Evolutionary conservation across 2,797 vertebrate genomes (phyloP).

Genomic region (Poecilia wingei): DNA sequence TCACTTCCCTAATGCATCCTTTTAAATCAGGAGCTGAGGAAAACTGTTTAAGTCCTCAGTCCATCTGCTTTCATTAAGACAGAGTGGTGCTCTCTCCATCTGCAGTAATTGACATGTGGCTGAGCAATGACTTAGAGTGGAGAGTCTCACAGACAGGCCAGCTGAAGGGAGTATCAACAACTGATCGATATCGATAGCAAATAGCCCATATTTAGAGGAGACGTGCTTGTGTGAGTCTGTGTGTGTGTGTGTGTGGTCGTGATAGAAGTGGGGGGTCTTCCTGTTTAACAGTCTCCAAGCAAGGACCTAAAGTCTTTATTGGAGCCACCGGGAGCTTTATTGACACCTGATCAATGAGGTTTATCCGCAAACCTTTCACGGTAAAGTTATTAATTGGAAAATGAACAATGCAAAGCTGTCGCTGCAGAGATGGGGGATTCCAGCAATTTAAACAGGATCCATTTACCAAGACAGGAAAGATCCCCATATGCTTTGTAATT

Average conservation of each 20-base stretch:
- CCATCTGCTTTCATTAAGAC: constrained; percentile 74
- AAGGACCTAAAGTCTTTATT: constrained; percentile 47
- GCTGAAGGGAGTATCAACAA: constrained; percentile 77
- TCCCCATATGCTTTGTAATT: constrained; percentile 46
- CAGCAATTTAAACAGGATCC: constrained; percentile 56
- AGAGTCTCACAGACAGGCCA: constrained; percentile 62
- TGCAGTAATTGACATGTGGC: constrained; percentile 77
- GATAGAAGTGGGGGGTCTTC: constrained; percentile 22
- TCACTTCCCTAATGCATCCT: constrained; percentile 16
- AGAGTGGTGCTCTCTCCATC: constrained; percentile 58
- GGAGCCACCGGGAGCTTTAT: constrained; percentile 71
- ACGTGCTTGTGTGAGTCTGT: constrained; percentile 4
- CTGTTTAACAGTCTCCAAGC: constrained; percentile 75
- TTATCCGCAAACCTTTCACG: constrained; percentile 67
- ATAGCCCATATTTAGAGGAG: constrained; percentile 70
- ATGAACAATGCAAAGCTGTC: constrained; percentile 70
- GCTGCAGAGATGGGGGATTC: constrained; percentile 56
- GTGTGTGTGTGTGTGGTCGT: not conserved
- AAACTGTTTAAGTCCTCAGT: constrained; percentile 55
- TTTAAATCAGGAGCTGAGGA: constrained; percentile 50
- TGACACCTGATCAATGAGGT: constrained; percentile 70
- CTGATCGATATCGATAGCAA: constrained; percentile 80
- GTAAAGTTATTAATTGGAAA: constrained; percentile 76
- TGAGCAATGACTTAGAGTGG: constrained; percentile 79
- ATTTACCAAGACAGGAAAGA: constrained; percentile 45